Percentiles rank a stretch among this genome's conserved stretches.
These are phyloP conservation scores for Cuculus canorus DNA, from an alignment of 2,797 vertebrate species.

Conservation along the genomic window DNA sequence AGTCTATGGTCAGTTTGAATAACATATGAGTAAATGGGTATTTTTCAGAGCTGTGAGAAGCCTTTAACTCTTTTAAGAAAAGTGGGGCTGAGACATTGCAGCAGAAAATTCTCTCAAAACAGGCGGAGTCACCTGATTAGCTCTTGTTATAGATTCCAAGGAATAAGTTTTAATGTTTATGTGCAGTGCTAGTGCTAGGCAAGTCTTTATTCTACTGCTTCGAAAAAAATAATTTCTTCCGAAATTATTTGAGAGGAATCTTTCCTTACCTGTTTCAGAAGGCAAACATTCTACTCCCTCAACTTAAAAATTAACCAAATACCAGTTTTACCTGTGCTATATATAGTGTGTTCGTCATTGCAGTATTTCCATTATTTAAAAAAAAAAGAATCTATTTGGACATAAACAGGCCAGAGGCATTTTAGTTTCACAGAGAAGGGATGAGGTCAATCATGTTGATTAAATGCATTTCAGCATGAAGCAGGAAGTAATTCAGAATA, in stretches of 20 bases:
- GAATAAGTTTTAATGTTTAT: background rate
- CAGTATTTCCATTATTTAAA: background rate
- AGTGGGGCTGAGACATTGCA: background rate
- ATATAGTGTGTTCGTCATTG: background rate
- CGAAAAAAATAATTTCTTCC: background rate
- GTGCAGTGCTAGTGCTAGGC: background rate
- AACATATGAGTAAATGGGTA: background rate
- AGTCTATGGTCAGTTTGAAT: background rate
- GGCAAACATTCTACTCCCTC: background rate
- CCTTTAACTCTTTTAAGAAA: background rate
- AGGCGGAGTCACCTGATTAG: background rate
- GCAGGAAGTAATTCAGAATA: background rate
- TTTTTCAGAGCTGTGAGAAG: background rate
- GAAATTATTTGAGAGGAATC: background rate
- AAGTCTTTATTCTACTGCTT: background rate
- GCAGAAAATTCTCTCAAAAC: background rate
- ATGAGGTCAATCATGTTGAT: background rate
- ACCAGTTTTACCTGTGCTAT: background rate
- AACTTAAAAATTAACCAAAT: background rate
- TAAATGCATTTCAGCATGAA: background rate
- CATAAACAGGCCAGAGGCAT: rapidly evolving
- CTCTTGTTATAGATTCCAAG: background rate
- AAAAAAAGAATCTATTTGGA: background rate
- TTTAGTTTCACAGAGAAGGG: background rate
- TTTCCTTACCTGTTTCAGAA: background rate